Conservation (phyloP, 2,888 invertebrate species). For the Mythimna pallens region DNA sequence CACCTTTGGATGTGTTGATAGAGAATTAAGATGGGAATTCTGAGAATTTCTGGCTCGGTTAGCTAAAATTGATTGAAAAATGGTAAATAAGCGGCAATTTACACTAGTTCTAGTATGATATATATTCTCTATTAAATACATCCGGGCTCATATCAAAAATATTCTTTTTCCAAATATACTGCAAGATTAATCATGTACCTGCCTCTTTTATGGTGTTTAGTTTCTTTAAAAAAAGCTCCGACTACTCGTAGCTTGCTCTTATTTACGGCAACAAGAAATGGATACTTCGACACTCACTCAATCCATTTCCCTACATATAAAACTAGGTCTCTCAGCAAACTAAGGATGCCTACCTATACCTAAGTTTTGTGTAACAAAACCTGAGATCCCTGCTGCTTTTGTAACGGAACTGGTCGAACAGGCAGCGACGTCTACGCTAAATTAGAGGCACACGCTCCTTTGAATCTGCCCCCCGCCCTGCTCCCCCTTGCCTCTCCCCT, state of each 20-base stretch:
- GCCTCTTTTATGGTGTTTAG: not conserved
- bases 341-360: constrained; percentile 39
- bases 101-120: not conserved
- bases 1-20: constrained; percentile 37
- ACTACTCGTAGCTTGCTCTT: not conserved
- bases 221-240: not conserved
- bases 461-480: constrained; percentile 79
- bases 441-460: constrained; percentile 60
- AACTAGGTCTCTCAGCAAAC: constrained; percentile 39
- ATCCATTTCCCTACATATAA: constrained; percentile 18
- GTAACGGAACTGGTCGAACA: constrained; percentile 82
- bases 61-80: not conserved
- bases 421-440: constrained; percentile 78
- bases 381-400: constrained; percentile 76
- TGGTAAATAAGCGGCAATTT: not conserved
- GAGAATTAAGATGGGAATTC: not conserved
- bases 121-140: too few species aligned
- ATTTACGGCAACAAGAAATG: constrained; percentile 6
- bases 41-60: not conserved
- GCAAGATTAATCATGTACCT: too few species aligned
- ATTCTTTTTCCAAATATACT: not conserved
- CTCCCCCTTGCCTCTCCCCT: constrained; percentile 6
- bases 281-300: not conserved
- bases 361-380: constrained; percentile 68
- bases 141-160: not conserved